These are phyloP conservation scores for Xestia xanthographa DNA, from an alignment of 2,888 invertebrate genomes.

Conservation along the genomic window DNA sequence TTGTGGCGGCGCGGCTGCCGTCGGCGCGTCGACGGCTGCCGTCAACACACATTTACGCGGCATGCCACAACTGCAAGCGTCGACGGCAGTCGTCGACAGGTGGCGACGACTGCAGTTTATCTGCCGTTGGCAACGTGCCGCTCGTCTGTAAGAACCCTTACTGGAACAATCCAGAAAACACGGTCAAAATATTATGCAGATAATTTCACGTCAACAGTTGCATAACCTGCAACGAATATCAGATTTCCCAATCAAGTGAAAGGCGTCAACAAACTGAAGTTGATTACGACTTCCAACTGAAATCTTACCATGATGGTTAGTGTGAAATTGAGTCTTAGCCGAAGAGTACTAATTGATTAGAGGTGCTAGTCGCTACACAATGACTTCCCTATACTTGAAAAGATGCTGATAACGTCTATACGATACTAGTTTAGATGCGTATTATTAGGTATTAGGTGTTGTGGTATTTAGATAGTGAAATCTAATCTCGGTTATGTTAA, in stretches of 20 bases:
- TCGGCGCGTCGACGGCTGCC: too few relatives aligned
- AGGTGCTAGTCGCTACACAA: conserved; percentile 33
- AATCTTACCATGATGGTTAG: conserved; percentile 47
- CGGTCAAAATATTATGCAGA: conserved; percentile 46
- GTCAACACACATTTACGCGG: too few relatives aligned
- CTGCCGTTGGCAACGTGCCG: too few relatives aligned
- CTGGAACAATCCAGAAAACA: conserved; percentile 63
- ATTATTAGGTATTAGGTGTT: conserved; percentile 37
- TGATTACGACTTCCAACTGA: conserved; percentile 54
- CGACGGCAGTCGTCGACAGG: too few relatives aligned
- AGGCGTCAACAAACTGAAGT: conserved; percentile 54
- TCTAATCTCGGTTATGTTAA: conserved; percentile 58
- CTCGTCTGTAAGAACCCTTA: conserved; percentile 4
- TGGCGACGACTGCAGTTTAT: too few relatives aligned
- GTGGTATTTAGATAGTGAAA: conserved; percentile 39
- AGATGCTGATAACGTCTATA: conserved; percentile 41
- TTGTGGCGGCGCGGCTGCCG: too few relatives aligned
- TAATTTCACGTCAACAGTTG: conserved; percentile 51
- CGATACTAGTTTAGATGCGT: conserved; percentile 37
- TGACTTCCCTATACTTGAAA: conserved; percentile 47
- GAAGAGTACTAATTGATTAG: conserved; percentile 48
- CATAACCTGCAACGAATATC: conserved; percentile 53
- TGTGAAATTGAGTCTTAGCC: conserved; percentile 55
- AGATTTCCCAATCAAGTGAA: conserved; percentile 64
- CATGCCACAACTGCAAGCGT: too few relatives aligned